Base-by-base conservation (phyloP, 2,888 invertebrate genomes). In the Neoitamus cyanurus region DNA sequence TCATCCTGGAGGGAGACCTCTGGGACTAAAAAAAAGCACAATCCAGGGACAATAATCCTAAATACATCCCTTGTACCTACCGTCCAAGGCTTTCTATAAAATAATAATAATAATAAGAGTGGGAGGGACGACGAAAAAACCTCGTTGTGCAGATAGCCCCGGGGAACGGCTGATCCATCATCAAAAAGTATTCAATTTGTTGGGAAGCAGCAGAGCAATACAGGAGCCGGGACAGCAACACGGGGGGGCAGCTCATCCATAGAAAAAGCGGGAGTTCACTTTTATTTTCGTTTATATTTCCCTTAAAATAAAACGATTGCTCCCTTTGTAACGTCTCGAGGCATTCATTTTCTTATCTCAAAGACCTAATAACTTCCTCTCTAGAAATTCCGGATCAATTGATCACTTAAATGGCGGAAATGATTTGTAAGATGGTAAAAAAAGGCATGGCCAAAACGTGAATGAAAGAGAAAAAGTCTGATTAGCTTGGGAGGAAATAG, bases 381-480 rank as follows among this genome's bases (percentile, higher is more conserved):
- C 77, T 31, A 30, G 48, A 77, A 46, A 77, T 77, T 77, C 77
- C 77, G 77, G 77, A 77, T 77, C 77, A 77, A 77, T 77, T 77
- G 77, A 77, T 77, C 77, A 77, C 77, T 46, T 77, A 77, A 77
- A 77, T 42, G 46, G 77, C 77, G 77, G 77, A 77, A 77, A 77
- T 77, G 77, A 77, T 77, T 77, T 77, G 77, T 77, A 77, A 77
- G 77, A 77, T 77, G 46, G 46, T 30, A 77, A 77, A 46, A 46
- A 75, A 75, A 25, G 20, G 20, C 20, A 48, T 7, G 20, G 20
- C 48, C 20, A 58, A 58, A 75, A 77, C 25, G 15, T 77, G 46
- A 77, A 77, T 77, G 77, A 77, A 77, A 77, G 31, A 48, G 77
- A 77, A 77, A 46, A 77, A 77, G 77, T 73, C 77, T 77, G 77